Base-by-base conservation (phyloP, 1,140 invertebrate species). In the Neodiprion virginianus region DNA sequence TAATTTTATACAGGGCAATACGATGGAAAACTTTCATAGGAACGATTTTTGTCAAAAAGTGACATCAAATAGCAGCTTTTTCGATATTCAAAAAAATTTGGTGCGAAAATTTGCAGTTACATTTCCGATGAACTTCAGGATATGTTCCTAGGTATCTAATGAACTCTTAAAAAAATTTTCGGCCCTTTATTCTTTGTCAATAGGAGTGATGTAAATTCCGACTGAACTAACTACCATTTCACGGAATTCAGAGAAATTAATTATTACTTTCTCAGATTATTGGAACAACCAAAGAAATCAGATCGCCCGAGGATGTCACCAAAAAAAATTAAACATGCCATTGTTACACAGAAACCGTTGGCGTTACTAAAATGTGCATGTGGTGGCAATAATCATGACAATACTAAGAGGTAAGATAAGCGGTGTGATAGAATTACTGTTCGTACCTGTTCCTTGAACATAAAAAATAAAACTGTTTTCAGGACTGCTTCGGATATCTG, bases 251-350 rank as follows among this genome's bases (percentile, higher is more conserved):
- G 17, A 21, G 0, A 21, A 21, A 69, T 72, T 11, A 65, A 71
- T 75, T 77, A 67, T 68, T 48, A 49, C 49, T 28, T 14, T 40
- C 40, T 0, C 7, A 83, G 83, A 76, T 76, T 89, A 7, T 66
- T 88, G 7, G 87, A 89, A 72, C 81, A 88, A 40, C 81, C 86
- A 17, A 82, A 85, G 48, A 84, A 83, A 74, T 48, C 76, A 0
- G 78, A 84, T 8, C 80, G 77, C 17, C 40, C 76, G 1, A 82
- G 82, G 69, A 70, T 75, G 7, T 83, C 81, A 1, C 80, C 84
- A 11, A 78, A 77, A 14, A 87, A 85, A 73, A 73, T 74, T 0
- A 81, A 79, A 49, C 78, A 79, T 8, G 70, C 75, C 1, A 72
- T 65, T 73, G 74, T 76, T 7, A 84, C 80, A 40, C 53, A 78